Percentiles rank a stretch among this genome's conserved stretches.
Evolutionary conservation across 2,797 vertebrate genomes (phyloP).

Genomic region (Adelosebastes latens): DNA sequence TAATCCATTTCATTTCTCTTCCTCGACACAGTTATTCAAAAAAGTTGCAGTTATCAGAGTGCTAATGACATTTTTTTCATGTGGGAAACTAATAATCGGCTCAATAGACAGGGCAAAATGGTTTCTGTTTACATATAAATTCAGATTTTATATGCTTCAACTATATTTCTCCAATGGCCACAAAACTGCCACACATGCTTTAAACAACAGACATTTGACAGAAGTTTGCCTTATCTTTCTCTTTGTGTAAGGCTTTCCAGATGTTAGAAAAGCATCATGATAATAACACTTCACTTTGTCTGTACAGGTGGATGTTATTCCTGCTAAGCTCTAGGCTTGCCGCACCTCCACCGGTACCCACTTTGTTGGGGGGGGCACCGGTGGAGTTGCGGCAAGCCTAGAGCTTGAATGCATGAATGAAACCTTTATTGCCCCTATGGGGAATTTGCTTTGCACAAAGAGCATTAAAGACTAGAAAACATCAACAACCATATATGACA

Average conservation of each 20-base stretch:
- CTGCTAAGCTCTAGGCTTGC: no score
- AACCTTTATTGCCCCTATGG: no score
- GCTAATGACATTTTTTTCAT: background rate
- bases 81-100: background rate
- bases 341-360: no score
- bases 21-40: constrained; percentile 3
- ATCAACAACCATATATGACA: no score
- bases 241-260: background rate
- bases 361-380: no score
- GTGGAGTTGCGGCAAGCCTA: no score
- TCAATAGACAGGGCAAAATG: background rate
- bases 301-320: no score
- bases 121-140: background rate
- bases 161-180: background rate
- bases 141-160: background rate
- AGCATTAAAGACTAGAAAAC: no score
- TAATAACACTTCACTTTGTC: background rate
- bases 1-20: constrained; percentile 32
- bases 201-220: background rate
- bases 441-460: no score
- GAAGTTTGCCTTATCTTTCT: background rate
- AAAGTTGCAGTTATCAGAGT: background rate
- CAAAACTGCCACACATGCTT: background rate
- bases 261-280: background rate
- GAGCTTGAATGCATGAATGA: no score